Evolutionary conservation across 2,113 vertebrate species (phyloP).

Genomic region (Poeciliopsis occidentalis): DNA sequence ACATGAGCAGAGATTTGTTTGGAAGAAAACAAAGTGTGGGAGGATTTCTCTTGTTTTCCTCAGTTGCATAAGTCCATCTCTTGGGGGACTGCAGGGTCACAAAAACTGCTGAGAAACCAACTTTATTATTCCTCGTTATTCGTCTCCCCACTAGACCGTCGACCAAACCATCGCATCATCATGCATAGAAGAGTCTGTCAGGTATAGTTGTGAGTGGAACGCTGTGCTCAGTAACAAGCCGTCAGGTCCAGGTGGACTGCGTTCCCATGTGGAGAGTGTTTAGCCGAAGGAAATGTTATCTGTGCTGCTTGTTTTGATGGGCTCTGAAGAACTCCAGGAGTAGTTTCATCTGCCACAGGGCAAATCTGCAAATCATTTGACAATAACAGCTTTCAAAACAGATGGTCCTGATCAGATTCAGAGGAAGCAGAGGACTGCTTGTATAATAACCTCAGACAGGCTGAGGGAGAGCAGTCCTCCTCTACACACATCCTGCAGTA

Average conservation of each 20-base stretch:
- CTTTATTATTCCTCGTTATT: neutral
- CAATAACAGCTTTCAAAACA: conserved; percentile 2
- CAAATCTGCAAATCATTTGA: conserved; percentile 1
- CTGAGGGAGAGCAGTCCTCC: neutral
- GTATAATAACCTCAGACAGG: conserved; percentile 11
- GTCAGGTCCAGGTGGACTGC: neutral
- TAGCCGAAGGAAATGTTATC: neutral
- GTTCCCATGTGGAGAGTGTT: neutral
- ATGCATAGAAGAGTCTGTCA: too few relatives aligned
- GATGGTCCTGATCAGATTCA: conserved; percentile 7
- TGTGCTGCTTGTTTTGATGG: neutral
- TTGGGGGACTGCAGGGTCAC: neutral
- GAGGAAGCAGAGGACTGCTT: neutral
- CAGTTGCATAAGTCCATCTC: neutral
- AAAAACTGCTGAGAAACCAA: neutral
- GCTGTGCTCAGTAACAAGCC: too few relatives aligned
- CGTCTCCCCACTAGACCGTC: too few relatives aligned
- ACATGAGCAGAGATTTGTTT: too few relatives aligned
- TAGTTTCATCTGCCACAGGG: neutral
- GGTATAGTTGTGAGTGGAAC: neutral
- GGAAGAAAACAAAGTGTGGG: neutral
- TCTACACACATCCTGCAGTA: too few relatives aligned
- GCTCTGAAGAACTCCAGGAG: neutral
- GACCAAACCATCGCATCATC: too few relatives aligned
- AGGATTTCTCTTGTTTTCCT: neutral